Evolutionary conservation across 1,140 invertebrate genomes (phyloP), one percentile per base, ranked within the genome.

Genomic region (Drosophila sturtevanti): DNA sequence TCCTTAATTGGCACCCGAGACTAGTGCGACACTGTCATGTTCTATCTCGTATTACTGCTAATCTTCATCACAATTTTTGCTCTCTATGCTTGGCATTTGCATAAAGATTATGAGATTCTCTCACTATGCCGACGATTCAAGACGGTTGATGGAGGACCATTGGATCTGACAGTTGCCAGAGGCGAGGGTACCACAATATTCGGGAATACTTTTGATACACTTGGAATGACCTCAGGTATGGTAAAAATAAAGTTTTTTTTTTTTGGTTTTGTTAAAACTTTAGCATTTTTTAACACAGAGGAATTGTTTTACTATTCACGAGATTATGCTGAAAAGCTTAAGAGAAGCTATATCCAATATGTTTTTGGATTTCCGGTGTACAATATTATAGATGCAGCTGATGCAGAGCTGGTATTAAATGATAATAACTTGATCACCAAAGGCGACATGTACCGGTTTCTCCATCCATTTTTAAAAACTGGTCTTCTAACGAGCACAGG

Each of bases 401-500:
- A 86, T 75, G 76, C 76, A 4, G 76, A 79, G 48, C 27, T 72
- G n/a, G 61, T 84, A 27, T 16, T 84, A 0, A 84, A 63, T 60
- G 74, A 75, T 58, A 71, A 62, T 16, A 71, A 70, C 38, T 35
- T 81, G 14, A 72, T 89, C 21, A 68, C 68, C 4, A 89, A 89
- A 63, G 72, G 78, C 12, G 51, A 73, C 16, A 56, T 75, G 35
- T 92, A 92, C 68, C 75, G 92, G 14, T 94, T 95, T 74, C 81
- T 96, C 0, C 90, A 94, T 38, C 93, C 94, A 3, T 96, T 95
- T 95, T 91, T 96, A 2, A 93, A 93, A 21, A 93, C 92, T 14
- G 95, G 95, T 41, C 91, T 96, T n/a, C 81, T 96, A 0, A 94
- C 94, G 1, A 94, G 94, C 64, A 75, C 91, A 73, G 96, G 96